A percentile compares a stretch with the other conserved stretches of the same genome.
Evolutionary conservation across 2,888 invertebrate species (phyloP).

Genomic region (Trichopria drosophilae): DNA sequence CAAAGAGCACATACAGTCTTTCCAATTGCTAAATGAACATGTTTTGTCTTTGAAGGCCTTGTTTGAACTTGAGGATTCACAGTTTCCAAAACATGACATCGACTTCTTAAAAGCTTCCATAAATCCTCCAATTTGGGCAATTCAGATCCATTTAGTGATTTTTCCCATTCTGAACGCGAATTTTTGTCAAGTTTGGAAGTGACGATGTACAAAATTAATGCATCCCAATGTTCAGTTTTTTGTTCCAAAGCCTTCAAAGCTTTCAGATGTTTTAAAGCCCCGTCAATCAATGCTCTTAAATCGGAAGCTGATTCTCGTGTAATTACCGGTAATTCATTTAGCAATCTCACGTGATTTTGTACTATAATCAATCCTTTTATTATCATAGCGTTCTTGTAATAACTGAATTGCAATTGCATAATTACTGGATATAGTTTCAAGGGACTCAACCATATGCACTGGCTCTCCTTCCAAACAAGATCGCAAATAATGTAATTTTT

Average conservation of each 20-base stretch:
- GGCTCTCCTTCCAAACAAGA: background rate
- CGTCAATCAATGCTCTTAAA: background rate
- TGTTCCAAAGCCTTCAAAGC: constrained; percentile 2
- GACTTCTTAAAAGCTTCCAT: background rate
- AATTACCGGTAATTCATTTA: background rate
- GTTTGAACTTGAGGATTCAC: no score
- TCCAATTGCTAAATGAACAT: no score
- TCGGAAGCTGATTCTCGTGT: background rate
- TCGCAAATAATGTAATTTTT: constrained; percentile 10
- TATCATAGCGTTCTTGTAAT: constrained; percentile 1
- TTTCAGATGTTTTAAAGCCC: constrained; percentile 2
- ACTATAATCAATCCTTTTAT: background rate
- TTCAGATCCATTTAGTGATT: no score
- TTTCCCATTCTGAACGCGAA: constrained; percentile 1
- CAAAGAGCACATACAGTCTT: no score
- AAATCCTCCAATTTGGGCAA: no score
- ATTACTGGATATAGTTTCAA: background rate
- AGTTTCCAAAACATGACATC: background rate
- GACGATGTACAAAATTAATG: constrained; percentile 1
- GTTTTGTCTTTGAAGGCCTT: no score
- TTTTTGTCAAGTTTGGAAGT: background rate
- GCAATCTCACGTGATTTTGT: background rate
- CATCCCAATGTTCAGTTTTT: constrained; percentile 12
- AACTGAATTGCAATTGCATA: background rate
- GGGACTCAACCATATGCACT: background rate